These are phyloP conservation scores for Spinus pinus DNA, from an alignment of 2,797 vertebrate genomes.

Conservation along the genomic window DNA sequence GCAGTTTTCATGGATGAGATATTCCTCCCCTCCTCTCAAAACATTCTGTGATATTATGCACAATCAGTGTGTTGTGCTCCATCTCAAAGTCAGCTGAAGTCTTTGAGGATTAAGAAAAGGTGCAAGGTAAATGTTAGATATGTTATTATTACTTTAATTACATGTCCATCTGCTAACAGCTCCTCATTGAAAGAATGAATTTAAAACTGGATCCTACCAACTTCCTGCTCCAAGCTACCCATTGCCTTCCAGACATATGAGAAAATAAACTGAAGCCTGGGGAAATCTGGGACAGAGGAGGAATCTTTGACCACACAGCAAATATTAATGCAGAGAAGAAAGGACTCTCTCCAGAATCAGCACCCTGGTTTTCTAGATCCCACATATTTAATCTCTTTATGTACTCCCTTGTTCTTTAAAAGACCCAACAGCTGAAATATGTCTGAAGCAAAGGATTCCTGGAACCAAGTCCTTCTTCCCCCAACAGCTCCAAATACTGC, in stretches of 20 bases:
- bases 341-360: background rate
- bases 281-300: background rate
- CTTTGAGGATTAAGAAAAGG: constrained; percentile 17
- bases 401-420: background rate
- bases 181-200: background rate
- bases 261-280: background rate
- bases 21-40: background rate
- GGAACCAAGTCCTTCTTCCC: background rate
- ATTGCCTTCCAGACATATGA: background rate
- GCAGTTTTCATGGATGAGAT: background rate
- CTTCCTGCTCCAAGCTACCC: background rate
- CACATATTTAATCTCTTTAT: background rate
- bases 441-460: background rate
- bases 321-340: background rate
- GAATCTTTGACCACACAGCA: background rate
- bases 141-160: constrained; percentile 4
- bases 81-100: background rate
- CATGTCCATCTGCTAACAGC: background rate
- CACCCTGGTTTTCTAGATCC: background rate
- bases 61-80: background rate
- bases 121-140: background rate
- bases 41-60: background rate
- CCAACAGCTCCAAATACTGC: background rate
- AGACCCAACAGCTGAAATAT: background rate
- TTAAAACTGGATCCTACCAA: background rate